Evolutionary conservation across 1,140 invertebrate genomes (phyloP).

Genomic region (Penaeus indicus): DNA sequence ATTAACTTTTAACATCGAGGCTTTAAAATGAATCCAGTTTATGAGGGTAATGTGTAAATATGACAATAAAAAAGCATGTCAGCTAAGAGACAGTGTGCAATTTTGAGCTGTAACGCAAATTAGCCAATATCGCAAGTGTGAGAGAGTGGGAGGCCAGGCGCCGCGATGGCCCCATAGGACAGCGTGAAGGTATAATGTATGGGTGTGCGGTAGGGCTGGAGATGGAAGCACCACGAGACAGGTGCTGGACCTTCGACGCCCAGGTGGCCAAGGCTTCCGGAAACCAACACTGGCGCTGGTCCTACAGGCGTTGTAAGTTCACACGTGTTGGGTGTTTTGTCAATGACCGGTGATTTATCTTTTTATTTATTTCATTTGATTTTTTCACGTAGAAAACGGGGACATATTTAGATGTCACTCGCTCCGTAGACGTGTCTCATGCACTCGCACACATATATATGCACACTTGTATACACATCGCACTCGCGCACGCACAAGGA

Average conservation of each 20-base stretch:
- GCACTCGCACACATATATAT: neutral
- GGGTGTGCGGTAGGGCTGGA: conserved; percentile 57
- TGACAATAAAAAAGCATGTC: too few relatives aligned
- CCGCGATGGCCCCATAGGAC: too few relatives aligned
- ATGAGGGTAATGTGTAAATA: too few relatives aligned
- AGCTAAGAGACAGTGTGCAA: too few relatives aligned
- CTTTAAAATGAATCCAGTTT: too few relatives aligned
- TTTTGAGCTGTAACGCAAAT: too few relatives aligned
- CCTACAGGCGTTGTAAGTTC: conserved; percentile 62
- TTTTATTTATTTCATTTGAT: neutral
- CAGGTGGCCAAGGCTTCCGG: conserved; percentile 55
- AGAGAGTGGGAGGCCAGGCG: neutral
- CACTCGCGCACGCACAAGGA: conserved; percentile 9
- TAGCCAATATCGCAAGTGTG: neutral
- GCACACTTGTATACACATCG: conserved; percentile 8
- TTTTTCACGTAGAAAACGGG: neutral
- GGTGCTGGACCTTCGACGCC: conserved; percentile 57
- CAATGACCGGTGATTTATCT: neutral
- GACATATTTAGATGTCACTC: neutral
- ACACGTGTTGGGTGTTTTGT: neutral
- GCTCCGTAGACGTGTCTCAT: neutral
- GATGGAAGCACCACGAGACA: conserved; percentile 52
- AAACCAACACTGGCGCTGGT: conserved; percentile 64
- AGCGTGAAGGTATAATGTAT: neutral
- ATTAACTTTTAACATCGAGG: too few relatives aligned